Conservation (phyloP, 2,797 vertebrate genomes). For the Onychomys torridus region DNA sequence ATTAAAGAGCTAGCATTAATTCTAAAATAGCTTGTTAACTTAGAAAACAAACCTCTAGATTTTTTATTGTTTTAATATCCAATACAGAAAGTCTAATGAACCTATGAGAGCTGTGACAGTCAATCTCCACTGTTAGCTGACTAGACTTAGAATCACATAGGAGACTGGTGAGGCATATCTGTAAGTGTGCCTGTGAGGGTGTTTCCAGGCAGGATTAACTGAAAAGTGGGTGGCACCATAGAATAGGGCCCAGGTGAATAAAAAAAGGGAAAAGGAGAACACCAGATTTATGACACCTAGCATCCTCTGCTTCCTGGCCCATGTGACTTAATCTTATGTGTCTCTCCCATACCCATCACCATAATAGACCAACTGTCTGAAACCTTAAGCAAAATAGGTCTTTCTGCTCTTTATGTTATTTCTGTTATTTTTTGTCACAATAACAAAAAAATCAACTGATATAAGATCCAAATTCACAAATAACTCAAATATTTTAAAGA, state of each 20-base stretch:
- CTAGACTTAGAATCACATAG: not conserved
- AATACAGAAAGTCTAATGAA: not conserved
- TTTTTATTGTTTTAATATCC: not conserved
- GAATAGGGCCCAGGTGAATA: not conserved
- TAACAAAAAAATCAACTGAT: not conserved
- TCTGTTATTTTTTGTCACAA: not conserved
- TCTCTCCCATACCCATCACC: not conserved
- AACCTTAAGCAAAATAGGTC: not conserved
- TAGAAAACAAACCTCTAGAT: conserved; percentile 35
- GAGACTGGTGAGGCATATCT: not conserved
- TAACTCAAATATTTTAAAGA: not conserved
- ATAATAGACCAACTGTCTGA: not conserved
- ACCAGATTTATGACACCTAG: not conserved
- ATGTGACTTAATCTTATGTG: not conserved
- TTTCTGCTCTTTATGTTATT: not conserved
- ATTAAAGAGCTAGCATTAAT: conserved; percentile 1
- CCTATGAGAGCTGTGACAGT: not conserved
- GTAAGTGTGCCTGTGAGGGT: not conserved
- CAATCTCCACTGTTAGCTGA: not conserved
- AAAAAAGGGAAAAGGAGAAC: not conserved
- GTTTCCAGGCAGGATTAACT: not conserved
- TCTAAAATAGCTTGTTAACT: not conserved
- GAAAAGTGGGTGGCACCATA: not conserved
- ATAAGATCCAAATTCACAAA: conserved; percentile 29
- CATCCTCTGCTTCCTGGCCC: not conserved